These are phyloP conservation scores for Lithosia quadra DNA, from an alignment of 2,888 invertebrate species.

Conservation along the genomic window DNA sequence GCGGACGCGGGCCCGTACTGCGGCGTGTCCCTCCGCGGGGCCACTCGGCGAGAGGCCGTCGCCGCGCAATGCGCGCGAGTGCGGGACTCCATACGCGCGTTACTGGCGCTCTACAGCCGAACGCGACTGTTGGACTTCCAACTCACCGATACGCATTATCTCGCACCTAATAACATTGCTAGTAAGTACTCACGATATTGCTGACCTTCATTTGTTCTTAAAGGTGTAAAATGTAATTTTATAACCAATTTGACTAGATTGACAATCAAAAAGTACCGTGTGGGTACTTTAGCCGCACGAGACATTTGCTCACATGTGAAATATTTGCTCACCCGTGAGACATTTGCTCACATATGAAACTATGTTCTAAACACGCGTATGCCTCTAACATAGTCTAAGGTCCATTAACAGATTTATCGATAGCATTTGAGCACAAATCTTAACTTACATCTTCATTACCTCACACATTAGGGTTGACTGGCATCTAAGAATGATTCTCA, in stretches of 20 bases:
- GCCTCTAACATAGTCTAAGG: neutral
- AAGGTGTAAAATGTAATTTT: too few species aligned
- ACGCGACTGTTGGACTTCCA: slow-evolving; percentile 95
- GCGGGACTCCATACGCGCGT: slow-evolving; percentile 92
- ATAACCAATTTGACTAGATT: too few species aligned
- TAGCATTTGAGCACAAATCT: neutral
- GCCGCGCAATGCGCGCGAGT: slow-evolving; percentile 90
- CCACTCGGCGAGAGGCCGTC: slow-evolving; percentile 88
- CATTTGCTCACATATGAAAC: too few species aligned
- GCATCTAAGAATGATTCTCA: neutral
- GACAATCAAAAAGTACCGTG: too few species aligned
- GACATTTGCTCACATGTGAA: too few species aligned
- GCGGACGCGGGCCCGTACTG: slow-evolving; percentile 91
- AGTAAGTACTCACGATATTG: slow-evolving; percentile 46
- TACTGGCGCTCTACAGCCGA: slow-evolving; percentile 95
- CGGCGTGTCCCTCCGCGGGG: slow-evolving; percentile 88
- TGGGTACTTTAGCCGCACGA: too few species aligned
- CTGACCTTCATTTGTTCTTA: too few species aligned
- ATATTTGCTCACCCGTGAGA: too few species aligned
- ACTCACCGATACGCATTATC: slow-evolving; percentile 87
- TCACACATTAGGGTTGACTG: too few species aligned
- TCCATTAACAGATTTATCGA: neutral
- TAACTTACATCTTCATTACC: too few species aligned
- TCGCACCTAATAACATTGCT: slow-evolving; percentile 77
- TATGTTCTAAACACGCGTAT: too few species aligned